Percentiles rank a stretch among this genome's conserved stretches.
Evolutionary conservation across 2,797 vertebrate genomes (phyloP).

Genomic region (Pangasius djambal): DNA sequence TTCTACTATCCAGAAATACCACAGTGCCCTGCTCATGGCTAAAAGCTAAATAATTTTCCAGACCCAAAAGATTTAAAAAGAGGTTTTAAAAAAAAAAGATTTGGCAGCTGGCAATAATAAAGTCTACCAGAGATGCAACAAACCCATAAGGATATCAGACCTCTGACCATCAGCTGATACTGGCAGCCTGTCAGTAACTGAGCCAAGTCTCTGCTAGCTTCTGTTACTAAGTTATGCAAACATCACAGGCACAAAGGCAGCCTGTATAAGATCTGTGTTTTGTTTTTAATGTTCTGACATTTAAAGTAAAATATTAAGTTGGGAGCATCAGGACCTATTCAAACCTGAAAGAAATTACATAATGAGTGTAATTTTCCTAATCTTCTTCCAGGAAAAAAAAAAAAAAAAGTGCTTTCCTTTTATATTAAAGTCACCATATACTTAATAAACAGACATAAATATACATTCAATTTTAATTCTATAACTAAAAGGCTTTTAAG

Average conservation of each 20-base stretch:
- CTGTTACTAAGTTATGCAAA: not conserved
- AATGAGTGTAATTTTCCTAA: not conserved
- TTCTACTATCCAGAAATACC: not conserved
- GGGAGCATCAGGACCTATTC: not conserved
- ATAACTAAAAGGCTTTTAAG: not conserved
- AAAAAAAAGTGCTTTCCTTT: not conserved
- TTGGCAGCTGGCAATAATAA: not conserved
- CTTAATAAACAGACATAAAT: not conserved
- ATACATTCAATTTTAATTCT: too few relatives aligned
- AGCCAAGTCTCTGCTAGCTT: not conserved
- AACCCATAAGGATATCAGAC: not conserved
- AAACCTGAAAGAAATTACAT: not conserved
- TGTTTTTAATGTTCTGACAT: not conserved
- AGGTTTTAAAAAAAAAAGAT: not conserved
- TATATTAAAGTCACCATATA: not conserved
- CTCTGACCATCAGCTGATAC: not conserved
- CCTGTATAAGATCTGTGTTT: not conserved
- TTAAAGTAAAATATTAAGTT: not conserved
- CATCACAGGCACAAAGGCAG: not conserved
- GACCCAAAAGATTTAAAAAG: not conserved
- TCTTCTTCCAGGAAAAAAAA: not conserved
- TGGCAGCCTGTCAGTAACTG: not conserved
- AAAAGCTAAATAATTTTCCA: not conserved
- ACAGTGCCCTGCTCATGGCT: not conserved
- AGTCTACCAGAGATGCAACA: not conserved